Evolutionary conservation across 2,113 vertebrate species (phyloP).

Genomic region (Aix galericulata): DNA sequence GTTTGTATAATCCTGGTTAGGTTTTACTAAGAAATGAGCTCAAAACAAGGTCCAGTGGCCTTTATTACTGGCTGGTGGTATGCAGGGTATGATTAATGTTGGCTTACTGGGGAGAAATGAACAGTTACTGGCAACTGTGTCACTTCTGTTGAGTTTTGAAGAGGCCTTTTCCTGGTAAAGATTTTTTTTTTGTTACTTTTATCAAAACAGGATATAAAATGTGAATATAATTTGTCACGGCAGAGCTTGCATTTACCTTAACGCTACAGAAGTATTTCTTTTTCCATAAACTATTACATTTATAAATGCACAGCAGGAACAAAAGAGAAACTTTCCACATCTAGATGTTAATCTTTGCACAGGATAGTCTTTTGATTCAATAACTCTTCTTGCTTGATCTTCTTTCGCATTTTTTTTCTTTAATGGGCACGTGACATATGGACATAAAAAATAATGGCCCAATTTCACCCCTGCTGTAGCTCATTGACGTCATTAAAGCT

Average conservation of each 20-base stretch:
- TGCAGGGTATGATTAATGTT: not conserved
- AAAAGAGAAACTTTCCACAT: not conserved
- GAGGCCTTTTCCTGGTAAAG: constrained; percentile 33
- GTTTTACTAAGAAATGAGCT: not conserved
- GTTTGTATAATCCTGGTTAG: not conserved
- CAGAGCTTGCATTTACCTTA: not conserved
- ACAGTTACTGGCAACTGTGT: not conserved
- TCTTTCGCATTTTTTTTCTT: not conserved
- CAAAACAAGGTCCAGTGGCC: not conserved
- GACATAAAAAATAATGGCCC: constrained; percentile 69
- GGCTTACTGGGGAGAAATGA: not conserved
- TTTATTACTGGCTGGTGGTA: not conserved
- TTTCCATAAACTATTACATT: constrained; percentile 40
- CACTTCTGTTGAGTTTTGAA: not conserved
- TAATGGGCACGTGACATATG: constrained; percentile 62
- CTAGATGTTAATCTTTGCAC: constrained; percentile 23
- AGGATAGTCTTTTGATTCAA: not conserved
- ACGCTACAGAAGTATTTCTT: not conserved
- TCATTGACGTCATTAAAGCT: constrained; percentile 70
- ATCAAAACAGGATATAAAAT: constrained; percentile 34
- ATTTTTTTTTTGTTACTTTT: not conserved
- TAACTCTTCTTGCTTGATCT: constrained; percentile 55
- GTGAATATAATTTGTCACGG: constrained; percentile 13
- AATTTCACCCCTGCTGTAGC: constrained; percentile 67
- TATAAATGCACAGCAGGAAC: constrained; percentile 1